Base-by-base conservation (phyloP, 2,888 invertebrate species). In the Steinernema hermaphroditum region DNA sequence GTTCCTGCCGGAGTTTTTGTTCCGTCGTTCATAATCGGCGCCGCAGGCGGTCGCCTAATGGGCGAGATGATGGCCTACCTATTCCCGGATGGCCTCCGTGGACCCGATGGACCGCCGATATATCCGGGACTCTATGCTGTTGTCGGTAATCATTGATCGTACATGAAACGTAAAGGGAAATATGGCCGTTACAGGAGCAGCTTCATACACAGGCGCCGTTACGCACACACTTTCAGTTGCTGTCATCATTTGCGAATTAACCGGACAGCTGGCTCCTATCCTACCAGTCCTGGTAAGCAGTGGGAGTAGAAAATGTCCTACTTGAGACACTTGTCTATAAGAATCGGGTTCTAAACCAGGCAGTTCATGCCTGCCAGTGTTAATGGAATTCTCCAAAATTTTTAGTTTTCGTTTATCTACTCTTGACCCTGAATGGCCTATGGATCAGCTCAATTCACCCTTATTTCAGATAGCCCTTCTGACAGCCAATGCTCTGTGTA, bases 171-270 rank as follows among this genome's bases (percentile, higher is more conserved):
- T 34, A 16, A 24, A 54, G 54, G 16, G 16, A 16, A 44, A 44
- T 12, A 12, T 16, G 12, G 16, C 16, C 16, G 22, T 50, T 72
- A 16, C 54, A 0, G 96, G 96, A 0, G 88, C 88, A 16, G 88
- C 88, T 0, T 96, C 96, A 0, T 93, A 96, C 87, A 93, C 95
- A 0, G 96, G 96, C 1, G 94, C 94, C 2, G 96, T 96, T 14
- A 97, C 97, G 0, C 94, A 96, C 88, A 96, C 97, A 0, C 94
- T 97, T 62, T 96, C 96, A 0, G 96, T 96, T 50, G 94, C 95
- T 78, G 96, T 97, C 80, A 97, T 97, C 78, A 93, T 96, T 75
- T 95, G 95, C 88, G 97, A 97, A 89, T 93, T 97, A 92, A 97
- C 96, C 0, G 97, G 97, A 62, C 97, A 97, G 90, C 94, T 97